Conservation (phyloP, 2,113 vertebrate genomes). For the Anhinga anhinga region DNA sequence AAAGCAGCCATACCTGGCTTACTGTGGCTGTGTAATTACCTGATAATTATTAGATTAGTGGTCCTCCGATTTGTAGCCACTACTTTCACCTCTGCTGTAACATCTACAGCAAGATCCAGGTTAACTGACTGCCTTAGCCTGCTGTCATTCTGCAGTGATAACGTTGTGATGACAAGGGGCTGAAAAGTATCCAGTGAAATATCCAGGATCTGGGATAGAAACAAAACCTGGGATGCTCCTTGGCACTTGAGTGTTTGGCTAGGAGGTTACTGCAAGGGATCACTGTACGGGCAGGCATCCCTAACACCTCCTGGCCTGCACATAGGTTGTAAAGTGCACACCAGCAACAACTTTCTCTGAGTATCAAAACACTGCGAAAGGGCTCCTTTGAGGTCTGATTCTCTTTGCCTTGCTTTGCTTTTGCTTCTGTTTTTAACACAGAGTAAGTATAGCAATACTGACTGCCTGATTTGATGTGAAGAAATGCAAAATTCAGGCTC, state of each 20-base stretch:
- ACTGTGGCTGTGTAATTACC: not conserved
- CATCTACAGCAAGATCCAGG: not conserved
- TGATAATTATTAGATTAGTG: not conserved
- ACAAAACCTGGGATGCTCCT: not conserved
- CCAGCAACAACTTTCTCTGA: not conserved
- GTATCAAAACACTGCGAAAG: not conserved
- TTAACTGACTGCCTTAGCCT: not conserved
- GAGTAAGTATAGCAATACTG: not conserved
- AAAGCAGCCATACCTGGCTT: not conserved
- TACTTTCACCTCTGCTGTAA: not conserved
- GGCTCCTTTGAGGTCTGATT: not conserved
- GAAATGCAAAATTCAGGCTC: not conserved
- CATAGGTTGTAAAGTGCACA: not conserved
- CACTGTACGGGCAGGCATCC: accelerated
- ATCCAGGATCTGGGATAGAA: not conserved
- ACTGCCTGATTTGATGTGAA: not conserved
- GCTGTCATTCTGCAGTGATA: not conserved
- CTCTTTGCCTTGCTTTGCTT: not conserved
- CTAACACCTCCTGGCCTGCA: not conserved
- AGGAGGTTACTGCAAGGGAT: not conserved
- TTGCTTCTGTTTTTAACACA: not conserved
- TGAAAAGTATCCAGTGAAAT: not conserved
- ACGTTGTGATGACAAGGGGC: accelerated
- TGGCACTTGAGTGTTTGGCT: not conserved
- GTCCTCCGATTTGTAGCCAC: not conserved